phyloP scores from a whole-genome alignment of 1,140 invertebrate species.

The Lycorma delicatula region DNA sequence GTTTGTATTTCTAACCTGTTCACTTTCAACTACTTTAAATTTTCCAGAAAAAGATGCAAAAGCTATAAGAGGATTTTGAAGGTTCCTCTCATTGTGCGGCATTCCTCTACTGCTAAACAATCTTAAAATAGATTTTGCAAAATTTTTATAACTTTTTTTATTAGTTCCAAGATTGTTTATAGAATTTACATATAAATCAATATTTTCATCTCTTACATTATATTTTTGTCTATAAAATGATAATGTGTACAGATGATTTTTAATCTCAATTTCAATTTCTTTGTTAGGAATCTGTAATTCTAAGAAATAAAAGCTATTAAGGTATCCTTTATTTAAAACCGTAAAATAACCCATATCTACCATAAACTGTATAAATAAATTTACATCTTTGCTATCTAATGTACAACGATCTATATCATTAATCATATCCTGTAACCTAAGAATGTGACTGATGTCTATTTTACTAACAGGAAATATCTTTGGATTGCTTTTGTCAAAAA shows the following conservation, averaged over 20 bases:
- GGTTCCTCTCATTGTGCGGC: too few species aligned
- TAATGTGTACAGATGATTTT: not conserved
- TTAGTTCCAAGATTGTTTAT: too few species aligned
- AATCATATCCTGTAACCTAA: not conserved
- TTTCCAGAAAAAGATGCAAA: too few species aligned
- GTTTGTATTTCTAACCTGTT: too few species aligned
- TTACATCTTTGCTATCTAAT: not conserved
- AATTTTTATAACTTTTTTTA: too few species aligned
- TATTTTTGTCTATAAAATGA: too few species aligned
- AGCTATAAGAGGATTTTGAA: too few species aligned
- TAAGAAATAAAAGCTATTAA: not conserved
- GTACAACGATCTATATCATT: not conserved
- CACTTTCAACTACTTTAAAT: too few species aligned
- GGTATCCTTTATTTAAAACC: not conserved
- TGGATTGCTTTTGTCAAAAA: not conserved
- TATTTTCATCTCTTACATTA: too few species aligned
- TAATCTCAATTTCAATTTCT: not conserved
- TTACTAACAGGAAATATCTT: not conserved
- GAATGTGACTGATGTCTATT: not conserved
- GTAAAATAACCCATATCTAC: not conserved
- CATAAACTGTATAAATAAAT: not conserved
- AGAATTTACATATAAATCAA: too few species aligned
- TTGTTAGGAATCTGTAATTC: not conserved
- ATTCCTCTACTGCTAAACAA: too few species aligned
- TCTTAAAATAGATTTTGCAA: too few species aligned